Base-by-base conservation (phyloP, 92 coral and sea anemone species). In the Isaurus tuberculatus region DNA sequence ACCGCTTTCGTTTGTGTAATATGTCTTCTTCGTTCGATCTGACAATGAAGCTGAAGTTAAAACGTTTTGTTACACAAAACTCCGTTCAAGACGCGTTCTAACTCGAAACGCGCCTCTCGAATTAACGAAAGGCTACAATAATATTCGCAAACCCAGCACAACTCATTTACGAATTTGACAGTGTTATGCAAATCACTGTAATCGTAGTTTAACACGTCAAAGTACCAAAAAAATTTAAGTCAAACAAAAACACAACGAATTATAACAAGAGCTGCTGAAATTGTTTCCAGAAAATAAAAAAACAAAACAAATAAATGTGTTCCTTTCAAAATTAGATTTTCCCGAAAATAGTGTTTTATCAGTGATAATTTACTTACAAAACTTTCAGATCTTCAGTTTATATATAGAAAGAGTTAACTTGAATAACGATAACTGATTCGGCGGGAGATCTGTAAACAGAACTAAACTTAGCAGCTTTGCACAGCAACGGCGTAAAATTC, bases 121-220 rank as follows among this genome's bases (percentile, higher is more conserved):
- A 2, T 20, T 34, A 42, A 25, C 70, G 32, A 57, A 43, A 30
- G 69, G 23, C 23, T 23, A 20, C 68, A 26, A 19, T 15, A 20
- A 58, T 51, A 55, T 77, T 20, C 57, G 20, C 9, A 32, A 77
- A 14, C 36, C 53, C 31, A 57, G 10, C 36, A 16, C 23, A 53
- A n/a, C 31, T 57, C 55, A 3, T 37, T 34, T 77, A 57, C 51
- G 33, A 57, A 20, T 42, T 60, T 55, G 46, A 67, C 82, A 77
- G 82, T 58, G 82, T 77, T 77, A 77, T 77, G 82, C 82, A 77
- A 77, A 77, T 77, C 51, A 60, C 49, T 22, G 33, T 57, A 77
- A 77, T 58, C 51, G 36, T 22, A 22, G 43, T 58, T 77, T 77
- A 51, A 77, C 82, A 77, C 55, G 82, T 77, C 82, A 77, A 77